These are phyloP conservation scores for Argyrosomus regius DNA, from an alignment of 2,797 vertebrate species.

Conservation along the genomic window DNA sequence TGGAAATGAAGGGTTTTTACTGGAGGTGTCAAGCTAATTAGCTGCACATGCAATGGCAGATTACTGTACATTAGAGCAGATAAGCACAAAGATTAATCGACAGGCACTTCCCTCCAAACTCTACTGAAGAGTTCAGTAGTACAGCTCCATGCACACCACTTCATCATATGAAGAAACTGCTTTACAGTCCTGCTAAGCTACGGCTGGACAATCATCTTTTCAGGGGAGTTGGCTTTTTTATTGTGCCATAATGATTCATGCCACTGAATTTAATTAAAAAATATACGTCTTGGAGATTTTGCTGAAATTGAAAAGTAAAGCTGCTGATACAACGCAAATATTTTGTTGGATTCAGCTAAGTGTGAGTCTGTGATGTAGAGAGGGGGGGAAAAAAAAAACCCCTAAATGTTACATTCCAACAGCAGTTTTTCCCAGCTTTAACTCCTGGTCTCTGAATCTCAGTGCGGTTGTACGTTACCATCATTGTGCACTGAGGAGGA, in stretches of 20 bases:
- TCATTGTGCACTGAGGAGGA: constrained; percentile 54
- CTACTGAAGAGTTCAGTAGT: not conserved
- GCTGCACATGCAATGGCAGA: not conserved
- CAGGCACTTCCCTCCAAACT: not conserved
- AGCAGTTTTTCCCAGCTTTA: constrained; percentile 36
- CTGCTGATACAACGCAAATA: not conserved
- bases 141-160: not conserved
- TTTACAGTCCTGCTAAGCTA: not conserved
- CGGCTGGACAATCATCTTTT: not conserved
- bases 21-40: not conserved
- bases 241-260: constrained; percentile 18
- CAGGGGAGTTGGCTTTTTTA: not conserved
- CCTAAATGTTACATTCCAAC: not conserved
- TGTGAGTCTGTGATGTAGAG: not conserved
- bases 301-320: constrained; percentile 23
- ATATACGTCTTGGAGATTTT: not conserved
- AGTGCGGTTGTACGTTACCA: constrained; percentile 24
- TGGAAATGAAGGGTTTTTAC: not conserved
- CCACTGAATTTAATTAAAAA: constrained; percentile 20
- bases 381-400: not conserved
- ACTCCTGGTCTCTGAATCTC: constrained; percentile 28
- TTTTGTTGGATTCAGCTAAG: constrained; percentile 6
- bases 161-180: not conserved
- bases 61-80: not conserved
- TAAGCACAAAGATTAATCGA: not conserved